Percentiles rank a stretch among this genome's conserved stretches.
phyloP scores from a whole-genome alignment of 2,888 invertebrate species.

The Drosophila longiperda region DNA sequence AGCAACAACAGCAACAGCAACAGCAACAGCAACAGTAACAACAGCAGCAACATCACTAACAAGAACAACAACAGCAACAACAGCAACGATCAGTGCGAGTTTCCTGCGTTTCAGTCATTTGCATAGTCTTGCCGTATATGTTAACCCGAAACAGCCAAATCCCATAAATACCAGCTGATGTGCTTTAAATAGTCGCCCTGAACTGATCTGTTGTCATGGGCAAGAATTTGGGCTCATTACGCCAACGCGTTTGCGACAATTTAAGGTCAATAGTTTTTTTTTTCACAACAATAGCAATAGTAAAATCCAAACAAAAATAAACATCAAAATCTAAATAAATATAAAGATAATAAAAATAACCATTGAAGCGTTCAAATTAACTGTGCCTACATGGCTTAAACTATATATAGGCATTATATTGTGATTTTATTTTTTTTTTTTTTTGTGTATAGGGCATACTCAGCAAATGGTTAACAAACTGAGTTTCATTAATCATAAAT shows the following conservation, averaged over 20 bases:
- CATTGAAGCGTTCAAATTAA: slow-evolving; percentile 51
- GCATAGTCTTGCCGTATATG: slow-evolving; percentile 7
- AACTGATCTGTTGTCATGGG: slow-evolving; percentile 30
- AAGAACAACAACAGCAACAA: neutral
- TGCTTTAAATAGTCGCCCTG: slow-evolving; percentile 34
- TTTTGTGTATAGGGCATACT: slow-evolving; percentile 1
- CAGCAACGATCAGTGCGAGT: slow-evolving; percentile 21
- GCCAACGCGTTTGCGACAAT: slow-evolving; percentile 65
- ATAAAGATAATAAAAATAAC: slow-evolving; percentile 1
- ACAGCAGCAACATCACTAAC: neutral
- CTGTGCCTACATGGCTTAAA: slow-evolving; percentile 36
- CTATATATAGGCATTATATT: slow-evolving; percentile 46
- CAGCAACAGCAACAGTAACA: slow-evolving; percentile 3
- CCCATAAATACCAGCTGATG: slow-evolving; percentile 53
- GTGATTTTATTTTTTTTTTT: too few relatives aligned
- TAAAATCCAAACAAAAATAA: slow-evolving; percentile 2
- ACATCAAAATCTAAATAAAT: neutral
- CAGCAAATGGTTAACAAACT: neutral
- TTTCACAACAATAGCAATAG: slow-evolving; percentile 23
- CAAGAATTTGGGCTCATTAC: slow-evolving; percentile 56
- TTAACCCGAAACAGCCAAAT: slow-evolving; percentile 43
- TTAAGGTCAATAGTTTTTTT: slow-evolving; percentile 72
- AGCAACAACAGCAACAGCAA: slow-evolving; percentile 23
- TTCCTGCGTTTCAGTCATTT: slow-evolving; percentile 41
- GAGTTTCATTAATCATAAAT: neutral